phyloP scores from a whole-genome alignment of 2,797 vertebrate genomes.

The Podargus strigoides region DNA sequence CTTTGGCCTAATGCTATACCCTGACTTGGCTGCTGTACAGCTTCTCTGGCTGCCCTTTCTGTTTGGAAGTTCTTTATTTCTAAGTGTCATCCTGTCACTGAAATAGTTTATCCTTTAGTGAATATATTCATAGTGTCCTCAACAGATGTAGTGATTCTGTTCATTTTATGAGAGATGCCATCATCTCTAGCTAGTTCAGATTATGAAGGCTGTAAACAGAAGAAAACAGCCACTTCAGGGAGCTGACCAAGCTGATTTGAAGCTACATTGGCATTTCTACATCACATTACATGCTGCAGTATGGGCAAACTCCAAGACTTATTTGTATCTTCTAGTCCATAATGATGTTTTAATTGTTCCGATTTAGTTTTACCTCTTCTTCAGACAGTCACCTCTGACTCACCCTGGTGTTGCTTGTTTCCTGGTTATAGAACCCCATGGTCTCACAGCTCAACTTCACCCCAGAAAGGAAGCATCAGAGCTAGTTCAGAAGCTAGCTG shows the following conservation, averaged over 20 bases:
- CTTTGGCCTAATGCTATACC: background rate
- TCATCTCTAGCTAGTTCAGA: background rate
- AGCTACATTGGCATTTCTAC: background rate
- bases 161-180: background rate
- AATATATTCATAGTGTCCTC: background rate
- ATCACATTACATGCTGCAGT: background rate
- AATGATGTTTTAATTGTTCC: background rate
- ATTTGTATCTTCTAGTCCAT: background rate
- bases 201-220: background rate
- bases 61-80: background rate
- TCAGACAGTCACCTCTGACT: background rate
- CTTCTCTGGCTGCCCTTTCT: background rate
- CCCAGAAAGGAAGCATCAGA: background rate
- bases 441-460: background rate
- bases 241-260: background rate
- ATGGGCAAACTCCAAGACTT: background rate
- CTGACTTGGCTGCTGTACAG: background rate
- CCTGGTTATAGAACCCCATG: background rate
- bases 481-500: background rate
- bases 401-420: background rate
- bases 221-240: background rate
- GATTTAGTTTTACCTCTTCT: background rate
- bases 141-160: background rate
- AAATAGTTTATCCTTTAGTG: background rate
- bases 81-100: background rate